Evolutionary conservation across 2,113 vertebrate genomes (phyloP).

Genomic region (Epinephelus fuscoguttatus): DNA sequence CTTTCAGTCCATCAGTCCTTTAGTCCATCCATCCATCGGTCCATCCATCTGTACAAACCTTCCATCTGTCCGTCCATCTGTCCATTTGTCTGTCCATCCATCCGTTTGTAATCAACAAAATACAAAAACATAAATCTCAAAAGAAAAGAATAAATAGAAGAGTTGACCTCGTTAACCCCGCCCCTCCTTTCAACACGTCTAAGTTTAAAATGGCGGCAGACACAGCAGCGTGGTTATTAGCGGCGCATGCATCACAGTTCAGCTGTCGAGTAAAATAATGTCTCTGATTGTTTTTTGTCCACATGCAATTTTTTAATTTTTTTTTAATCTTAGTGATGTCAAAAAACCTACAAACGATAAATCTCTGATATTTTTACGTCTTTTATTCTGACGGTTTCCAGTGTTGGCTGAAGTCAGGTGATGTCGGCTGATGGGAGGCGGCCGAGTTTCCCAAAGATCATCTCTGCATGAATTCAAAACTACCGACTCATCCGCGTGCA

Average conservation of each 20-base stretch:
- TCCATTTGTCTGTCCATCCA: not conserved
- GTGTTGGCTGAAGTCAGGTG: slow-evolving; percentile 24
- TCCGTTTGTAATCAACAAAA: slow-evolving; percentile 3
- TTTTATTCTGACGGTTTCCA: not conserved
- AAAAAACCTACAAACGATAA: not conserved
- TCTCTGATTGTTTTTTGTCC: not conserved
- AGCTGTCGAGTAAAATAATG: not conserved
- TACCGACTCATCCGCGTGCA: not conserved
- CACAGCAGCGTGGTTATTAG: not conserved
- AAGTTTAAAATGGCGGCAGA: slow-evolving; percentile 15
- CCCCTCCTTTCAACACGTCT: not conserved
- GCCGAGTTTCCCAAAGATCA: slow-evolving; percentile 45
- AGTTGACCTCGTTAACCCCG: not conserved
- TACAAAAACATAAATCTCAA: not conserved
- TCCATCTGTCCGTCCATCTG: not conserved
- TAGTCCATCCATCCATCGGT: not conserved
- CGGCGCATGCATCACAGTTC: slow-evolving; percentile 22
- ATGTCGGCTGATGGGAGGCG: slow-evolving; percentile 39
- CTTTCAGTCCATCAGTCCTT: slow-evolving; percentile 4
- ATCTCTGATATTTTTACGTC: not conserved
- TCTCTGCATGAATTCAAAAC: not conserved
- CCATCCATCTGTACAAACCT: not conserved
- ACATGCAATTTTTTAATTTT: slow-evolving; percentile 5
- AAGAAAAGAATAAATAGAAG: not conserved
- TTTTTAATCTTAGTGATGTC: not conserved